Evolutionary conservation across 1,140 invertebrate species (phyloP), one percentile per base, ranked within the genome.

Genomic region (Mizuhopecten yessoensis): DNA sequence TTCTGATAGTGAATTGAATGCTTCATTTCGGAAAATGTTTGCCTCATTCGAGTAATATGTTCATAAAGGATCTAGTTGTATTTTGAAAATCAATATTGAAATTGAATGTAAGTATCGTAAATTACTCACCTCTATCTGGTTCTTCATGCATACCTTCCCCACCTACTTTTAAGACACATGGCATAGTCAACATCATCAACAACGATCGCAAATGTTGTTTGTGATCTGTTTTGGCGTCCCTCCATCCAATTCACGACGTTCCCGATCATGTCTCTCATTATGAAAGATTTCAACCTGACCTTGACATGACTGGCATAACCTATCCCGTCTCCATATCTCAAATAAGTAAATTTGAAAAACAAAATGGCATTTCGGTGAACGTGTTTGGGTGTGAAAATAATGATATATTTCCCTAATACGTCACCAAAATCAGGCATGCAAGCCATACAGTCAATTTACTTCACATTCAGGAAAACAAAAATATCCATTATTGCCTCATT

Each of bases 301-400:
- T 89, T 29, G 75, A 89, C 45, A 89, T 75, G 88, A 89, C 11
- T 23, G 13, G 36, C 34, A 90, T 92, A 87, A 20, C 33, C 36
- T 90, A 45, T n/a, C n/a, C n/a, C n/a, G n/a, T n/a, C n/a, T n/a
- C n/a, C n/a, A n/a, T n/a, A n/a, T n/a, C n/a, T n/a, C n/a, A n/a
- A n/a, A n/a, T n/a, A n/a, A n/a, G n/a, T n/a, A n/a, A n/a, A n/a
- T n/a, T n/a, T n/a, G n/a, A 92, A 42, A 36, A 34, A 34, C 88
- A 89, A 87, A 92, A 92, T 39, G 29, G 45, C 34, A 91, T 92
- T 34, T 91, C 92, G 36, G 33, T 92, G n/a, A 92, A 92, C 34
- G 86, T 92, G 17, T 92, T 91, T 91, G 91, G 91, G 3, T 89
- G 23, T 57, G 88, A 91, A 86, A 45, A 75, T 23, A 87, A 88